phyloP scores from a whole-genome alignment of 1,140 invertebrate genomes.

The Musca vetustissima region DNA sequence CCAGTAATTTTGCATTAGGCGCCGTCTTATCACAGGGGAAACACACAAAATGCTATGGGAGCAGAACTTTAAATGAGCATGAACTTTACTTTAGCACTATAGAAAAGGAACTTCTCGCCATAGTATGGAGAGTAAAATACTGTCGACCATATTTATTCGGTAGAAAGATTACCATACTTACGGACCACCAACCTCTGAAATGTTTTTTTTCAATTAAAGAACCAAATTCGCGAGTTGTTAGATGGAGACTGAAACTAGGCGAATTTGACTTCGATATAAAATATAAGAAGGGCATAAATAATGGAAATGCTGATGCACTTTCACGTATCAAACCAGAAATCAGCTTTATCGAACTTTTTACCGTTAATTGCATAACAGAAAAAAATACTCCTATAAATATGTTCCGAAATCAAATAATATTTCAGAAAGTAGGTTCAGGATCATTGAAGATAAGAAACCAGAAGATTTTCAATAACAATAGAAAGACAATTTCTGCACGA shows the following conservation, averaged over 20 bases:
- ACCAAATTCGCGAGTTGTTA: conserved; percentile 30
- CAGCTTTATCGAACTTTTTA: neutral
- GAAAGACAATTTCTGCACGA: neutral
- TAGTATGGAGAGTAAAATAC: conserved; percentile 21
- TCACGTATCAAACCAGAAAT: neutral
- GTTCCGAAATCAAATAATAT: neutral
- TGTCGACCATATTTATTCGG: conserved; percentile 23
- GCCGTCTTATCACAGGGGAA: conserved; percentile 19
- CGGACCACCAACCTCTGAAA: conserved; percentile 8
- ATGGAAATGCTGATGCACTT: conserved; percentile 22
- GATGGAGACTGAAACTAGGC: conserved; percentile 12
- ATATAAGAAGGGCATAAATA: conserved; percentile 25
- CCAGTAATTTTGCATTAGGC: conserved; percentile 26
- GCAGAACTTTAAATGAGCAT: conserved; percentile 24
- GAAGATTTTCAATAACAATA: conserved; percentile 3
- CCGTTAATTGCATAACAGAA: neutral
- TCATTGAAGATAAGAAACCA: neutral
- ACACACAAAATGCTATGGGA: conserved; percentile 16
- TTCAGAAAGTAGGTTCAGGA: neutral
- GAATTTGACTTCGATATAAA: conserved; percentile 25
- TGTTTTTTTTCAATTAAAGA: conserved; percentile 1
- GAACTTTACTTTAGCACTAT: conserved; percentile 12
- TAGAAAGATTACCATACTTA: conserved; percentile 19
- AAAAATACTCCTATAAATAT: neutral
- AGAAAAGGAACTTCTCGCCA: conserved; percentile 16